Base-by-base conservation (phyloP, 2,888 invertebrate species). In the Thalpophila matura region DNA sequence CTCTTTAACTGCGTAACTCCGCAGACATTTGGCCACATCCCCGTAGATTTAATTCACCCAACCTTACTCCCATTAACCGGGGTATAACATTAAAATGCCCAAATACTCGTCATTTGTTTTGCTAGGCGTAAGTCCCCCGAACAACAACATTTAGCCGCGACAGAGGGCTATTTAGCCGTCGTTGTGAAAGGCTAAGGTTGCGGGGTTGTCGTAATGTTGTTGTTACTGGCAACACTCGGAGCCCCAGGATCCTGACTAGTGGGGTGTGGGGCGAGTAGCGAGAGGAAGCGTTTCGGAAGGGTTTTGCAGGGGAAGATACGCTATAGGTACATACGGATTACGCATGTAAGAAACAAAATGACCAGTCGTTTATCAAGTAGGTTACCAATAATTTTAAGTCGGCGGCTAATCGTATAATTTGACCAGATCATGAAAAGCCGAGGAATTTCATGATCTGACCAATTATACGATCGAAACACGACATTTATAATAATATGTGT, bases 161-260 rank as follows among this genome's bases (percentile, higher is more conserved):
- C 74, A 83, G 80, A 80, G 84, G 83, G 78, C 86, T 86, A 87
- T 86, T 86, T 86, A 85, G 81, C 74, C 74, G 77, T 68, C 71
- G 64, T 70, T 63, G 64, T 77, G 74, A 75, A 82, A 79, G 77
- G 78, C 72, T 70, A 74, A 70, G 65, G 65, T 70, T 68, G 76
- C 68, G 65, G 76, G 81, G 77, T 76, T 51, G 76, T 67, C 60
- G 77, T 83, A 83, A 85, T 84, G 82, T 82, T 91, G 89, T 91
- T 92, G 86, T 90, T 84, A 86, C 77, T 88, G 83, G 82, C 83
- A 91, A 91, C 87, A 89, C 89, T 88, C 78, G 79, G 70, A 65
- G 81, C 63, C 70, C 75, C 77, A 82, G 81, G 74, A 77, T 85
- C 85, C 86, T 85, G 76, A 76, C 69, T 58, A 61, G 61, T 54